phyloP scores from a whole-genome alignment of 2,888 invertebrate genomes.

The Trachelus iudaicus region DNA sequence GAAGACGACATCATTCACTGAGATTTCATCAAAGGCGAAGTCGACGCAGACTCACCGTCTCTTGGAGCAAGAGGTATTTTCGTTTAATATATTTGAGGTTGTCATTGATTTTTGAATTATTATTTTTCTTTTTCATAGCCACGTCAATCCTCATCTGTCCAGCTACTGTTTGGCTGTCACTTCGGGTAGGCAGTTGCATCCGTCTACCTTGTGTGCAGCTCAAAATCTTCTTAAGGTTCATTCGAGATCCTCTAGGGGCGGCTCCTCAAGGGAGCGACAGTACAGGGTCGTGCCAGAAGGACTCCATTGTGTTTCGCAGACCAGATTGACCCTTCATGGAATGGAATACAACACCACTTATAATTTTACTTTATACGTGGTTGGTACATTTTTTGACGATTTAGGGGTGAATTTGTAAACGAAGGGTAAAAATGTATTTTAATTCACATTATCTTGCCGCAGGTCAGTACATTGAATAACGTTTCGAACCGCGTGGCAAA shows the following conservation, averaged over 20 bases:
- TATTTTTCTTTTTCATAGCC: slow-evolving; percentile 39
- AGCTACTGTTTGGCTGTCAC: slow-evolving; percentile 62
- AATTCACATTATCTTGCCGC: neutral
- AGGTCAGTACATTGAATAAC: slow-evolving; percentile 56
- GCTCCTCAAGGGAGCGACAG: slow-evolving; percentile 41
- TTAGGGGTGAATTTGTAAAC: neutral
- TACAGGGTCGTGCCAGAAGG: slow-evolving; percentile 56
- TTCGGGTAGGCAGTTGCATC: slow-evolving; percentile 54
- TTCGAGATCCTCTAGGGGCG: slow-evolving; percentile 27
- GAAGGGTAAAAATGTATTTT: neutral
- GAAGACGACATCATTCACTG: slow-evolving; percentile 49
- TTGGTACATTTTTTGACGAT: slow-evolving; percentile 28
- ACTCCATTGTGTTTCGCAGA: slow-evolving; percentile 59
- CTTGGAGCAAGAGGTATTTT: slow-evolving; percentile 61
- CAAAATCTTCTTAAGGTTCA: slow-evolving; percentile 53
- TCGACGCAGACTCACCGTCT: slow-evolving; percentile 58
- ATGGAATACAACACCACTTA: slow-evolving; percentile 62
- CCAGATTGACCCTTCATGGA: slow-evolving; percentile 59
- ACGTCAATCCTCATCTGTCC: slow-evolving; percentile 56
- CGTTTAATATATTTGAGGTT: neutral
- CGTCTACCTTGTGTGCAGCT: slow-evolving; percentile 61
- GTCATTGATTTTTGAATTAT: neutral
- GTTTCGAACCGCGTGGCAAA: slow-evolving; percentile 57
- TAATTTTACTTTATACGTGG: slow-evolving; percentile 62
- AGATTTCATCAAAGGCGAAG: slow-evolving; percentile 59